Base-by-base conservation (phyloP, 23 tunicate genomes). In the Aplidium turbinatum region DNA sequence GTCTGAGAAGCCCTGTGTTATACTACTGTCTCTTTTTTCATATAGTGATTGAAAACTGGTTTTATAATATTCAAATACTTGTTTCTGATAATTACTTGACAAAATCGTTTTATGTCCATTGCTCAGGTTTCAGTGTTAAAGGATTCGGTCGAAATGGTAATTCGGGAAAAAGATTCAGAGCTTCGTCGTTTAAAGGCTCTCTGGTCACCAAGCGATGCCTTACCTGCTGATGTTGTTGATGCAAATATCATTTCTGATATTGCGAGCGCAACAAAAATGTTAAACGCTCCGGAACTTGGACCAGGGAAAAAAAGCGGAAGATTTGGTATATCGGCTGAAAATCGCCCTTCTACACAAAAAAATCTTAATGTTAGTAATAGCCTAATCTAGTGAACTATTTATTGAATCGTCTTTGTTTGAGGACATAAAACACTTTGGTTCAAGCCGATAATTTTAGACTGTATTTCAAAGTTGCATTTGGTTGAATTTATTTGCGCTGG, bases 271-370 rank as follows among this genome's bases (percentile, higher is more conserved):
- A 60, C 78, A 16, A 72, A 81, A 38, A 29, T 60, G 39, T 68
- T 81, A 3, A 61, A 72, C 56, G 58, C 69, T 2, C 83, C 74
- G n/a, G 73, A 58, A 29, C 51, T 70, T 21, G 57, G 58, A 7
- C 31, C 82, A 4, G 77, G 33, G 53, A 68, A 57, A 9, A 76
- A 72, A 4, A 79, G 66, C 51, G 75, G 72, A 6, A 35, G 94
- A 34, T 87, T 87, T 75, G 94, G 94, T 1, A 87, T 87, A 36
- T 87, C 94, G 35, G 94, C 94, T 11, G 94, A 87, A 79, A 87
- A 73, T 52, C 73, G 85, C 6, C 21, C 76, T 0, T 79, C 85
- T 6, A 71, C 72, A n/a, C 30, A 38, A 16, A 33, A 25, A 33
- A 67, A 78, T 30, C 38, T 78, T 25, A 38, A 31, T 23, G n/a